Percentiles rank a stretch among this genome's conserved stretches.
These are phyloP conservation scores for Campoplex capitator DNA, from an alignment of 2,888 invertebrate genomes.

Conservation along the genomic window DNA sequence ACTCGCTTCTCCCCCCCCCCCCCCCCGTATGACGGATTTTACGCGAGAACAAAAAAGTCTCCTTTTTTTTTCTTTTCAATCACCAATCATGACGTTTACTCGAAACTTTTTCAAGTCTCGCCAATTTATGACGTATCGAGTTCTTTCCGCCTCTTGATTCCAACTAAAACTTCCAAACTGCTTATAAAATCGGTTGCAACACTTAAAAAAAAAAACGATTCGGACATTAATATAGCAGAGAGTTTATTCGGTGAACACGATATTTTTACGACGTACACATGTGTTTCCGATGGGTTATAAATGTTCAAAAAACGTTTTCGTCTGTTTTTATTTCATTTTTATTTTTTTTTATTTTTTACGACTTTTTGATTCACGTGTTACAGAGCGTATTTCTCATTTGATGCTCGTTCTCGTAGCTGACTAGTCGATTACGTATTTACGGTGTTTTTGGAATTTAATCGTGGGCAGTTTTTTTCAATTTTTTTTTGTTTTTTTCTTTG, in stretches of 20 bases:
- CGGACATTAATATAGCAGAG: not conserved
- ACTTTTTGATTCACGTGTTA: constrained; percentile 3
- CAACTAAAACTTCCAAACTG: constrained; percentile 9
- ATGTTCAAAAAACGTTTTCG: not conserved
- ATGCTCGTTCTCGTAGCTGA: constrained; percentile 19
- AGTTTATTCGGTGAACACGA: constrained; percentile 1
- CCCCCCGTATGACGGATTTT: not conserved
- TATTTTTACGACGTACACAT: constrained; percentile 32
- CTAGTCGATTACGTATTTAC: constrained; percentile 33
- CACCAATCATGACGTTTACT: not conserved
- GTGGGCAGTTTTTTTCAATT: constrained; percentile 1
- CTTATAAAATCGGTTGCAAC: constrained; percentile 5
- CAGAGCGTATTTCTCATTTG: not conserved
- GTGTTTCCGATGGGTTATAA: constrained; percentile 18
- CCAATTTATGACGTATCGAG: constrained; percentile 2
- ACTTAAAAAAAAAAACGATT: constrained; percentile 6
- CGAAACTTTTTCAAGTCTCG: not conserved
- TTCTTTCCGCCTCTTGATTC: not conserved
- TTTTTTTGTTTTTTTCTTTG: not conserved
- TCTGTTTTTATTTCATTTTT: not conserved
- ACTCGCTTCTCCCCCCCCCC: not conserved
- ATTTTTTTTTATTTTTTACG: not conserved
- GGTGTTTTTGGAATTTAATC: not conserved
- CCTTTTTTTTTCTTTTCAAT: not conserved
- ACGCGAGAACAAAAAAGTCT: not conserved